A percentile compares a stretch with the other conserved stretches of the same genome.
These are phyloP conservation scores for Pilophorus perplexus DNA, from an alignment of 2,888 invertebrate species.

Conservation along the genomic window DNA sequence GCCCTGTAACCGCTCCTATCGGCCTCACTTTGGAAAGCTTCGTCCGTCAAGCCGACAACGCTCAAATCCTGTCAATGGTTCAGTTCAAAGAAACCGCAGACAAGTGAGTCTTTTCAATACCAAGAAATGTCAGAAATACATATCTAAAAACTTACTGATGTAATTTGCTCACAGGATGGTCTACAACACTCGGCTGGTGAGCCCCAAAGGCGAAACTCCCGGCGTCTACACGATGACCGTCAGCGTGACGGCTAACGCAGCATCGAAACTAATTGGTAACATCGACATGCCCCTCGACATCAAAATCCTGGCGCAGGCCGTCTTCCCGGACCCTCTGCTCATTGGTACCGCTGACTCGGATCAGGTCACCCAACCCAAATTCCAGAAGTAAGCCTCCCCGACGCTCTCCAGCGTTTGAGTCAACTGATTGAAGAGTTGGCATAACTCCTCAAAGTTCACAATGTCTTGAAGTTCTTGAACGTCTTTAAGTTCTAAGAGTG, in stretches of 20 bases:
- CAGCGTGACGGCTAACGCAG: slow-evolving; percentile 55
- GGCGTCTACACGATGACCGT: slow-evolving; percentile 82
- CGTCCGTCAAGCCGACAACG: slow-evolving; percentile 66
- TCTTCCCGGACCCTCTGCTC: slow-evolving; percentile 74
- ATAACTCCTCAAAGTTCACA: too few species aligned
- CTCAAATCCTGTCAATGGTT: slow-evolving; percentile 66
- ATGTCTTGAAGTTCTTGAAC: too few species aligned
- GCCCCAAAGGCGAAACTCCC: slow-evolving; percentile 53
- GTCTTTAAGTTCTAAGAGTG: too few species aligned
- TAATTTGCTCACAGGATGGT: slow-evolving; percentile 45
- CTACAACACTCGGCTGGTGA: slow-evolving; percentile 31
- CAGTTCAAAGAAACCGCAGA: slow-evolving; percentile 54
- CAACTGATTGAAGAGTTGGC: too few species aligned
- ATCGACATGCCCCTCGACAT: slow-evolving; percentile 59
- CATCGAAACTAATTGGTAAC: slow-evolving; percentile 57
- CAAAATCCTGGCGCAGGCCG: slow-evolving; percentile 65
- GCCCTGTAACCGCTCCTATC: slow-evolving; percentile 61
- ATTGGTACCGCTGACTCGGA: slow-evolving; percentile 88
- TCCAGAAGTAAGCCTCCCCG: slow-evolving; percentile 57
- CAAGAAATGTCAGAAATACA: too few species aligned
- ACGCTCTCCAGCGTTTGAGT: too few species aligned
- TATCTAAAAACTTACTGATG: too few species aligned
- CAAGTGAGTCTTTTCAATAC: slow-evolving; percentile 50
- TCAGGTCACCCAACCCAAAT: slow-evolving; percentile 77
- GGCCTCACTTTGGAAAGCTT: slow-evolving; percentile 74